Conservation (phyloP, 2,888 invertebrate genomes). For the Trichacis sp. region DNA sequence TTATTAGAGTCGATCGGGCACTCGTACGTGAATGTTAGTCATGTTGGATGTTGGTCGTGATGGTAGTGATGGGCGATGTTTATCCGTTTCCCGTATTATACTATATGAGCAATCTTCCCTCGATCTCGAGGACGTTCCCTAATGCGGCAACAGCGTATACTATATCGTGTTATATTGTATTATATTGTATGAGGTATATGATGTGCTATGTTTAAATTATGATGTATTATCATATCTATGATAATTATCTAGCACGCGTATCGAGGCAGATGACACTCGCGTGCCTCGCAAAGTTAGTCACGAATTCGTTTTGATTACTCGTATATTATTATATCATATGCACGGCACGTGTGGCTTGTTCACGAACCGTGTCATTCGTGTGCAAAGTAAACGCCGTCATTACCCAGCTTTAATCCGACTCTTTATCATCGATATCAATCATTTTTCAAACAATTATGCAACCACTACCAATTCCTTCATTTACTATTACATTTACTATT, state of each 20-base stretch:
- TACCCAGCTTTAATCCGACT: conserved; percentile 11
- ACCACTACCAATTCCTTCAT: no score
- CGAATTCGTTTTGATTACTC: conserved; percentile 39
- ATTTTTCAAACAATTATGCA: no score
- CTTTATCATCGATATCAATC: no score
- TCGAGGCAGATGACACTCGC: conserved; percentile 45
- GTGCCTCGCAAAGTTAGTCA: conserved; percentile 24
- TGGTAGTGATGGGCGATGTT: conserved; percentile 29
- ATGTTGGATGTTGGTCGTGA: no score
- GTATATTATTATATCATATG: no score
- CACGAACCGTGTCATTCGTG: conserved; percentile 27
- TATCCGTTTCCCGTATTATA: conserved; percentile 20
- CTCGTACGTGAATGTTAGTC: no score
- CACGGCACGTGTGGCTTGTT: conserved; percentile 34
- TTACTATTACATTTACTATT: no score
- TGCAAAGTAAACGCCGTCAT: conserved; percentile 29
- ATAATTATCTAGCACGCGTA: conserved; percentile 43
- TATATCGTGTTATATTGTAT: no score
- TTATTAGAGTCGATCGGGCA: conserved; percentile 8
- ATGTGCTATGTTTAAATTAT: no score
- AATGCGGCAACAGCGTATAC: conserved; percentile 12
- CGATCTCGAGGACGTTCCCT: conserved; percentile 24
- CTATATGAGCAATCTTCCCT: conserved; percentile 40
- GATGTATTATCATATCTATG: no score
- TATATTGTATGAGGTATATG: no score